Conservation (phyloP, 2,888 invertebrate genomes). For the Drosophila helvetica region DNA sequence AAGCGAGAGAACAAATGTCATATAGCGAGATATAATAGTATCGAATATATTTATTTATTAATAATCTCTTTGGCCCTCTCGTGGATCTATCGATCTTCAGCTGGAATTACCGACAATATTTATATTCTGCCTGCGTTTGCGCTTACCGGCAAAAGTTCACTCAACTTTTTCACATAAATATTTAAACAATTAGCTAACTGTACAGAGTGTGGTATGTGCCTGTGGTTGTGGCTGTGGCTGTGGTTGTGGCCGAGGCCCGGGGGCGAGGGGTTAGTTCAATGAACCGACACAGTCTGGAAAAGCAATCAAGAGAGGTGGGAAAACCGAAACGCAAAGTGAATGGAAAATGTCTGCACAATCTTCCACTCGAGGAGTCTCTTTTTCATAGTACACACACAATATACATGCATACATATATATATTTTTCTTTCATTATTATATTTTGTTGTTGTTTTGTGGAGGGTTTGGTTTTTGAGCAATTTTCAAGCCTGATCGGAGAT, state of each 20-base stretch:
- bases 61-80: too few species aligned
- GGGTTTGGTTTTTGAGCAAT: slow-evolving; percentile 28
- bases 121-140: slow-evolving; percentile 55
- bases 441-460: slow-evolving; percentile 31
- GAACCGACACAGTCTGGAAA: slow-evolving; percentile 49
- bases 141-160: slow-evolving; percentile 51
- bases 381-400: slow-evolving; percentile 2
- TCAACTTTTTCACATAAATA: slow-evolving; percentile 58
- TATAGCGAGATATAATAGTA: too few species aligned
- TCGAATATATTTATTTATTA: too few species aligned
- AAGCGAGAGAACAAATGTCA: not conserved
- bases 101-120: slow-evolving; percentile 22
- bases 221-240: not conserved
- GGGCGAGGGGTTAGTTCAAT: slow-evolving; percentile 44
- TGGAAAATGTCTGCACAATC: slow-evolving; percentile 69
- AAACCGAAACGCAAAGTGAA: slow-evolving; percentile 75
- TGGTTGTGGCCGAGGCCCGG: not conserved
- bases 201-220: slow-evolving; percentile 19
- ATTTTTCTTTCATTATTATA: slow-evolving; percentile 43
- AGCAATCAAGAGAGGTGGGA: slow-evolving; percentile 60
- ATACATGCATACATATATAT: not conserved
- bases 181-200: slow-evolving; percentile 64
- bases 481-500: slow-evolving; percentile 41
- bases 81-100: not conserved
- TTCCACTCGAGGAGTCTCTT: slow-evolving; percentile 17